Evolutionary conservation across 2,888 invertebrate genomes (phyloP), one percentile per base, ranked within the genome.

Genomic region (Hypolimnas misippus): DNA sequence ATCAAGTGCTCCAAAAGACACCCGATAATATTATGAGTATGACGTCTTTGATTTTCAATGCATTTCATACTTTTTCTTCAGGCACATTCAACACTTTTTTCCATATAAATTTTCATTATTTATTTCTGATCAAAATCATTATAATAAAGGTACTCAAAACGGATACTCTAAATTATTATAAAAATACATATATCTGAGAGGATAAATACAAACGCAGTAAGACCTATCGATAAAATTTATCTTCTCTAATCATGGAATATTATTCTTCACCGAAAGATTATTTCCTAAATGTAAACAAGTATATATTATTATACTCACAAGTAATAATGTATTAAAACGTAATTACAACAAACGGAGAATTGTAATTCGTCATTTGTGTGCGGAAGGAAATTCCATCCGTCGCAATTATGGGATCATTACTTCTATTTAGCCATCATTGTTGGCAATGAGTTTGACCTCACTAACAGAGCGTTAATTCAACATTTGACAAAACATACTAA

Each of bases 391-490:
- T 60, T 64, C 61, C 65, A 74, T 72, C 76, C 74, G 79, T 77
- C 79, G 76, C 57, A 67, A 67, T 68, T 70, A 64, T 49, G 55
- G 44, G 29, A 74, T 80, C 75, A 84, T 85, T 82, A 82, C 75
- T 72, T 70, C 67, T 74, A 76, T 82, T 84, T 81, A 82, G 77
- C 74, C 75, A 74, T 78, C 75, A 80, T 79, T 67, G 74, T 74
- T 70, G 72, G 73, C 74, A 78, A 76, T 75, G 70, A 69, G 73
- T 78, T 77, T 78, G 83, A 82, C 82, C 83, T 74, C 70, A 68
- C 53, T 68, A 46, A 70, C 69, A 63, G 66, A 68, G 60, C 65
- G 65, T 68, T 77, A 79, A 82, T 81, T 79, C 74, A 65, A 73
- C 71, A 69, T 67, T 52, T 58, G 25, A 55, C 44, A 53, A 57